phyloP scores from a whole-genome alignment of 1,140 invertebrate genomes.

The Campoletis sonorensis region DNA sequence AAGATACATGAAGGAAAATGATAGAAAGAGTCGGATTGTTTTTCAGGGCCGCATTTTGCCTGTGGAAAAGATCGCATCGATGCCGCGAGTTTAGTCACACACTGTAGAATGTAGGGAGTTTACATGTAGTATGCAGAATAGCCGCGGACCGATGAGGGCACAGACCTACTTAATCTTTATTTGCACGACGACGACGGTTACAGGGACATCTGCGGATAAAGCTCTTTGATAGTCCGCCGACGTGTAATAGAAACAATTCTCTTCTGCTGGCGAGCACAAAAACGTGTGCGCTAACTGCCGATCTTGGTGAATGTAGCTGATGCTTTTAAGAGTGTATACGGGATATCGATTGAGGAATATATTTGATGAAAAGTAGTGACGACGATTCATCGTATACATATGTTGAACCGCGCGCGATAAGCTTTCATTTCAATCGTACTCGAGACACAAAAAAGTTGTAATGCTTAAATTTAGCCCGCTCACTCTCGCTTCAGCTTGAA shows the following conservation, averaged over 20 bases:
- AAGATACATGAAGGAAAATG: too few species aligned
- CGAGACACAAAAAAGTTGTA: too few species aligned
- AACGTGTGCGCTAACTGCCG: slow-evolving; percentile 8
- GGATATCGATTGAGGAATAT: background rate
- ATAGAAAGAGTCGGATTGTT: too few species aligned
- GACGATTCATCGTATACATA: background rate
- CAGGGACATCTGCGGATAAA: slow-evolving; percentile 49
- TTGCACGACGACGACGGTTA: slow-evolving; percentile 40
- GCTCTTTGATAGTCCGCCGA: slow-evolving; percentile 53
- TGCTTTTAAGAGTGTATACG: too few species aligned
- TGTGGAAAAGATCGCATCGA: too few species aligned
- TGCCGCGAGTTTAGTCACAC: too few species aligned
- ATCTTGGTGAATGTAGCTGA: background rate
- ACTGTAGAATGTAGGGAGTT: background rate
- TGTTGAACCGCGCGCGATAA: too few species aligned
- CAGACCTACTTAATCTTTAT: slow-evolving; percentile 51
- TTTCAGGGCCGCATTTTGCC: too few species aligned
- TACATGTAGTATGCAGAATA: slow-evolving; percentile 40
- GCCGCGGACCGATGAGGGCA: slow-evolving; percentile 35
- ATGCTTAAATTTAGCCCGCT: too few species aligned
- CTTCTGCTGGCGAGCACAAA: background rate
- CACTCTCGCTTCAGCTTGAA: too few species aligned
- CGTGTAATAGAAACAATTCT: slow-evolving; percentile 54
- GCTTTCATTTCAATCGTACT: too few species aligned
- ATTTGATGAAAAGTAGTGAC: background rate